Conservation (phyloP, 2,797 vertebrate species). For the Danio kyathit region DNA sequence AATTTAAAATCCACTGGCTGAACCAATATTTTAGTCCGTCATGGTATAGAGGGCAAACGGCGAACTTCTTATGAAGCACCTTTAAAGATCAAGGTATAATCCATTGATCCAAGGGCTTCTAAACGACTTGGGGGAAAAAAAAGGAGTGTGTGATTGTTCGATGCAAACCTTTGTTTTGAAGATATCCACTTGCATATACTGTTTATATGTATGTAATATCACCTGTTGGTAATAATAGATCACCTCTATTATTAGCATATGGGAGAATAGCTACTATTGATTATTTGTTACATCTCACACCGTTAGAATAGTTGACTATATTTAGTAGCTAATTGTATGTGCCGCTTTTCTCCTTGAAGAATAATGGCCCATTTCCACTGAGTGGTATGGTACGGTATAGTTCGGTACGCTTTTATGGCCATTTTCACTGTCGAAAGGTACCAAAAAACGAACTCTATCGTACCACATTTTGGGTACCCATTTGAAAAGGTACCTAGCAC, state of each 20-base stretch:
- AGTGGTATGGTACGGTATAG: no score
- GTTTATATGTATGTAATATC: neutral
- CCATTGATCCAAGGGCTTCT: neutral
- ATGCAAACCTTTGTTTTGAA: neutral
- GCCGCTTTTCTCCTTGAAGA: neutral
- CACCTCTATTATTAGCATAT: neutral
- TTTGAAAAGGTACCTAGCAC: no score
- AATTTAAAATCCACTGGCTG: constrained; percentile 37
- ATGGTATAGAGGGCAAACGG: constrained; percentile 22
- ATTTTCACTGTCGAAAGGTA: no score
- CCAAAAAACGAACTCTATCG: no score
- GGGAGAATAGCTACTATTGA: constrained; percentile 10
- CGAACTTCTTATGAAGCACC: constrained; percentile 5
- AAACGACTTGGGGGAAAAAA: constrained; percentile 24
- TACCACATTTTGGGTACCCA: no score
- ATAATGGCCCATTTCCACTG: no score
- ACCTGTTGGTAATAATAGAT: neutral
- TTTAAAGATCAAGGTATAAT: constrained; percentile 25
- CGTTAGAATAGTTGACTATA: neutral
- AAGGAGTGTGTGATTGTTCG: neutral
- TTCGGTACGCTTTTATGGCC: no score
- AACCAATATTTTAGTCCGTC: constrained; percentile 25
- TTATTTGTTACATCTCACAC: neutral
- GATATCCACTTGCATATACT: neutral
- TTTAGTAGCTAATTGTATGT: neutral